Conservation (phyloP, 2,113 vertebrate species). For the Hassar affinis region DNA sequence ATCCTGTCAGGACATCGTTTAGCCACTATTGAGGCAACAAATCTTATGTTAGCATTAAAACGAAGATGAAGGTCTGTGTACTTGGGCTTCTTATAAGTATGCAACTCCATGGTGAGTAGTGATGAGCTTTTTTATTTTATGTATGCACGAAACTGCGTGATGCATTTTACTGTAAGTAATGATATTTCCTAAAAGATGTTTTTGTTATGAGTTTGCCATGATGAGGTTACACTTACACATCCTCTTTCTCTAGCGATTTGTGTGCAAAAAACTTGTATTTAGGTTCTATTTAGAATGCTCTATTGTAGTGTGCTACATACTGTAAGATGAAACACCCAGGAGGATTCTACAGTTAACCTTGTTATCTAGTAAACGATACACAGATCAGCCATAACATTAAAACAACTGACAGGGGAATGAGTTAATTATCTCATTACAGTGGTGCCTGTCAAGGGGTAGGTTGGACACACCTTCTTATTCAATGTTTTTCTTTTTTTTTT, state of each 20-base stretch:
- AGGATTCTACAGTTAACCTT: no score
- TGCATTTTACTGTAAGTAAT: background rate
- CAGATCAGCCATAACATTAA: no score
- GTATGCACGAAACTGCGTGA: background rate
- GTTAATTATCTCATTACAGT: no score
- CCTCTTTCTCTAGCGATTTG: background rate
- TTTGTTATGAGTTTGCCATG: background rate
- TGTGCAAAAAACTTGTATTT: no score
- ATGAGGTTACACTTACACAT: background rate
- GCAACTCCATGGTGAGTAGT: slow-evolving; percentile 69
- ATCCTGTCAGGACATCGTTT: background rate
- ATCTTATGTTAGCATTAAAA: background rate
- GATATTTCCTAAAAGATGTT: background rate
- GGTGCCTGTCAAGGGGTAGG: no score
- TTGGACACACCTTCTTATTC: no score
- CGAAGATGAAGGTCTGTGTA: slow-evolving; percentile 66
- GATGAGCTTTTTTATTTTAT: background rate
- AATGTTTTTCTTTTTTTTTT: no score
- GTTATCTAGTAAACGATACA: no score
- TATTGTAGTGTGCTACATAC: background rate
- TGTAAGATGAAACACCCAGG: no score
- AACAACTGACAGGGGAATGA: no score
- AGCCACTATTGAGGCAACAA: slow-evolving; percentile 1
- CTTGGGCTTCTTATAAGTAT: slow-evolving; percentile 67
- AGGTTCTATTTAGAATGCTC: background rate